Base-by-base conservation (phyloP, 2,113 vertebrate species). In the Mesitornis unicolor region DNA sequence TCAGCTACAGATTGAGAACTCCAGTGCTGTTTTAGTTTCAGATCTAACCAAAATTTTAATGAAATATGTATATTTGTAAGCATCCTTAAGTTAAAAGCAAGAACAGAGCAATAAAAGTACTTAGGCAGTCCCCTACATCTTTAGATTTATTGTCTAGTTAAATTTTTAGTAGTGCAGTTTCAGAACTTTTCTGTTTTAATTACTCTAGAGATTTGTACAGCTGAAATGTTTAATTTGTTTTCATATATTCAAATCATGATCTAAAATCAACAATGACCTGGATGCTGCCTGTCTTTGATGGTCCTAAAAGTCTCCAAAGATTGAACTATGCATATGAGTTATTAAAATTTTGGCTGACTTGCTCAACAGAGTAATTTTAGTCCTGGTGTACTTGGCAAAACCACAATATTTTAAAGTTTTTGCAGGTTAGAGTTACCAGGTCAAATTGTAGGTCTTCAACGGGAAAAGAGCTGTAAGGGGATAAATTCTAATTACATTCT, bases 121-220 rank as follows among this genome's bases (percentile, higher is more conserved):
- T 94, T 94, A 95, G 95, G 97, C 95, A 95, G 96, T 95, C 91
- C 65, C 84, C 84, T 51, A 94, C 87, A 91, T 95, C 80, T 88
- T 97, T 92, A 95, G 93, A 98, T 98, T 98, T 98, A 98, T 97
- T 97, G 87, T 81, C 95, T 85, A 97, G 97, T 97, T 98, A 98
- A 98, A 96, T 90, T 93, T 98, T 98, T 98, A 97, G 96, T 96
- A 96, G 97, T 93, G 84, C 43, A 92, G 90, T 93, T 98, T 96
- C 64, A 97, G 94, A 97, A 96, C 86, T 93, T 97, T 96, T 97
- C 54, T 87, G 80, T 96, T 98, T 97, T 93, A 97, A 94, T 95
- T 83, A 90, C 92, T 95, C 69, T 85, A 87, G 95, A 97, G 95
- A 96, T 95, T 97, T 89, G 65, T 97, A 88, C 90, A 96, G 89